Conservation (phyloP, 2,797 vertebrate species). For the Botia almorhae region DNA sequence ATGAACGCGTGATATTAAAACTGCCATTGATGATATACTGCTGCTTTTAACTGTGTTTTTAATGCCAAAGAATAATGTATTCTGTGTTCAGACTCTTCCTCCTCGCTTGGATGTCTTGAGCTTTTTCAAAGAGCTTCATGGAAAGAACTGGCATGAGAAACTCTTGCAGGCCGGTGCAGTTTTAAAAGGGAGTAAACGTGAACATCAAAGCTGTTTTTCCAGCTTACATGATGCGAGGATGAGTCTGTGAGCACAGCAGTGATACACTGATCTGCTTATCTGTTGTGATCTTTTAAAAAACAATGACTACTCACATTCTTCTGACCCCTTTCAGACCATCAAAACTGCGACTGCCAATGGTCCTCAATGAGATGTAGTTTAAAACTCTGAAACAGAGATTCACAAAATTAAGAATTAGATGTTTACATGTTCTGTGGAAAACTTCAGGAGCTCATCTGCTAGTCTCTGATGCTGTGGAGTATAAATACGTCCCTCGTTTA, state of each 20-base stretch:
- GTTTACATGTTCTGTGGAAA: not conserved
- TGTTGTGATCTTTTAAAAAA: not conserved
- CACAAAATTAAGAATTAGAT: not conserved
- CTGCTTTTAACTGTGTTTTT: not conserved
- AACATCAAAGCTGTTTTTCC: slow-evolving; percentile 1
- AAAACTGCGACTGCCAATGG: slow-evolving; percentile 83
- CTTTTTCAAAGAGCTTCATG: not conserved
- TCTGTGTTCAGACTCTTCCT: slow-evolving; percentile 37
- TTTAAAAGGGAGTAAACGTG: slow-evolving; percentile 19
- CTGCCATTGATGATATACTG: not conserved
- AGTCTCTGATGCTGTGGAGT: too few relatives aligned
- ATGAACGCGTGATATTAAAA: slow-evolving; percentile 2
- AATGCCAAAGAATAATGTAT: slow-evolving; percentile 28
- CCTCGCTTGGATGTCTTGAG: slow-evolving; percentile 15
- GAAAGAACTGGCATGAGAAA: slow-evolving; percentile 1
- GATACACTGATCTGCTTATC: slow-evolving; percentile 13
- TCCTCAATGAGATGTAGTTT: slow-evolving; percentile 80
- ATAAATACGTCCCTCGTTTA: too few relatives aligned
- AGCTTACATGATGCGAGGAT: not conserved
- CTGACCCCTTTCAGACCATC: slow-evolving; percentile 79
- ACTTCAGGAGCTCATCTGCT: not conserved
- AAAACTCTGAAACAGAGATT: slow-evolving; percentile 76
- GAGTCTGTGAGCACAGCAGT: not conserved
- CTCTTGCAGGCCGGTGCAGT: not conserved
- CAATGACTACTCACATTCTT: slow-evolving; percentile 81